Conservation (phyloP, 1,140 invertebrate genomes). For the Drosophila mojavensis region DNA sequence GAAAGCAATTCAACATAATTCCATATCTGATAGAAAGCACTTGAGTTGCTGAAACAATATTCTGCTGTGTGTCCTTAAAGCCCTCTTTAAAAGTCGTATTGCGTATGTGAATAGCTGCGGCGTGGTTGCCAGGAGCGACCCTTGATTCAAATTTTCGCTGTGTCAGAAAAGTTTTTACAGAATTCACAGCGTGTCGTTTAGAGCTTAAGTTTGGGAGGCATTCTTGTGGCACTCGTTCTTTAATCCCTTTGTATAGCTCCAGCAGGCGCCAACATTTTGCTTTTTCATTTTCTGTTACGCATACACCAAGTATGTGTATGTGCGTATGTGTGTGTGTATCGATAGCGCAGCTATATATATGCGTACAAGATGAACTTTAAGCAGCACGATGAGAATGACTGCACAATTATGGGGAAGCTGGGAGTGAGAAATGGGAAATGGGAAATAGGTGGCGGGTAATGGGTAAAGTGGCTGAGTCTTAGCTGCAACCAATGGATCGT, state of each 20-base stretch:
- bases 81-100: slow-evolving; percentile 21
- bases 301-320: slow-evolving; percentile 56
- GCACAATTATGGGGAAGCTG: slow-evolving; percentile 60
- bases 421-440: neutral
- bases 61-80: slow-evolving; percentile 7
- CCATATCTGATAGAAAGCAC: neutral
- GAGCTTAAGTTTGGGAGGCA: slow-evolving; percentile 17
- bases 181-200: slow-evolving; percentile 22
- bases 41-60: neutral
- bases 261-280: slow-evolving; percentile 56
- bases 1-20: neutral
- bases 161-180: slow-evolving; percentile 38
- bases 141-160: slow-evolving; percentile 27
- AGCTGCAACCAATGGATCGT: slow-evolving; percentile 73
- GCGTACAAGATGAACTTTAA: slow-evolving; percentile 69
- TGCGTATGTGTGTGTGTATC: slow-evolving; percentile 3
- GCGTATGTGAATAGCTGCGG: slow-evolving; percentile 20
- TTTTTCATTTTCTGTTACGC: slow-evolving; percentile 67
- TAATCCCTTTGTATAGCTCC: slow-evolving; percentile 41
- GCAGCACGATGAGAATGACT: slow-evolving; percentile 61
- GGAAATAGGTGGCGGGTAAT: neutral
- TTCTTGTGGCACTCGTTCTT: slow-evolving; percentile 51
- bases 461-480: slow-evolving; percentile 42
- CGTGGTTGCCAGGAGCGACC: slow-evolving; percentile 23
- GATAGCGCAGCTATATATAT: slow-evolving; percentile 57